Percentiles rank a stretch among this genome's conserved stretches.
Evolutionary conservation across 2,888 invertebrate species (phyloP).

Genomic region (Microdon myrmicae): DNA sequence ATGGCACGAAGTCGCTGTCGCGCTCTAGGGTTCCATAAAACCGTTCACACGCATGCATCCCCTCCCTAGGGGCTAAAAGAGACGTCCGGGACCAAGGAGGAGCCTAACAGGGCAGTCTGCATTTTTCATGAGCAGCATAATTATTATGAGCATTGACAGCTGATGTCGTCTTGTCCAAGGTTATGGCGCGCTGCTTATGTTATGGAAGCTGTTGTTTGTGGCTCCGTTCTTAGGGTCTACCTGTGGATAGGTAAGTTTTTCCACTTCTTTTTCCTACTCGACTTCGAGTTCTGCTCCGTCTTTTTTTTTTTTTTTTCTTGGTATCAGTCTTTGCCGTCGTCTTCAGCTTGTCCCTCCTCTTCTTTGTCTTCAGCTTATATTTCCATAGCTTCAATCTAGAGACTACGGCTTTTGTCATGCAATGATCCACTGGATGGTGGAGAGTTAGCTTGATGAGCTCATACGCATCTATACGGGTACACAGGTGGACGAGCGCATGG

Average conservation of each 20-base stretch:
- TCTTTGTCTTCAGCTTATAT: conserved; percentile 17
- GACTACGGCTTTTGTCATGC: conserved; percentile 8
- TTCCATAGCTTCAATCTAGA: conserved; percentile 3
- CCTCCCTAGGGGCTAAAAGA: no score
- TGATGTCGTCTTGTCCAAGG: conserved; percentile 52
- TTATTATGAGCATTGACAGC: conserved; percentile 53
- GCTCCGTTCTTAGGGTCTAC: background rate
- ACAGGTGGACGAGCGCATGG: conserved; percentile 8
- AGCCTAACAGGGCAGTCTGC: no score
- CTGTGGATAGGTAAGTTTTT: no score
- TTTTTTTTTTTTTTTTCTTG: conserved; percentile 1
- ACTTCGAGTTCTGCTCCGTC: no score
- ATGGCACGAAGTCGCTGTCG: conserved; percentile 16
- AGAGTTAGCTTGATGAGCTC: background rate
- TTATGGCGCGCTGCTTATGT: conserved; percentile 33
- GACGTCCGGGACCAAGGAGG: no score
- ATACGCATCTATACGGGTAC: background rate
- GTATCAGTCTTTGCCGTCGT: conserved; percentile 3
- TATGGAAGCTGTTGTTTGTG: conserved; percentile 1
- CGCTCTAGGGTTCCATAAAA: conserved; percentile 14
- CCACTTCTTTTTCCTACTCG: no score
- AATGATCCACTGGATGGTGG: conserved; percentile 1
- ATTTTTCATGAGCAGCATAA: conserved; percentile 47
- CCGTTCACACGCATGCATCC: no score
- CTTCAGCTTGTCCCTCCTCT: conserved; percentile 1